These are phyloP conservation scores for Engystomops pustulosus DNA, from an alignment of 2,113 vertebrate species.

Conservation along the genomic window DNA sequence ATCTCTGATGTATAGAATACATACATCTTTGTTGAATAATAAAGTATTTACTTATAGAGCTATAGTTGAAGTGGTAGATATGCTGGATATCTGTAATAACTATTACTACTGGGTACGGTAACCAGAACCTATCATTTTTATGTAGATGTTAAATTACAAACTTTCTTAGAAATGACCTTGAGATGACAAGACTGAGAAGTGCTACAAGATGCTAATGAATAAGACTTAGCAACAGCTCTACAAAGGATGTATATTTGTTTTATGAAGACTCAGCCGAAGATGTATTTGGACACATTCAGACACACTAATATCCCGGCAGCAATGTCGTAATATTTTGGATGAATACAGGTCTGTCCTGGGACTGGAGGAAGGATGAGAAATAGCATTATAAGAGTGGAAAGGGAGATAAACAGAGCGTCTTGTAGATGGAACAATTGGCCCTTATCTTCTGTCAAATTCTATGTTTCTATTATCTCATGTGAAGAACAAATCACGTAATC, in stretches of 20 bases:
- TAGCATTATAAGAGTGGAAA: neutral
- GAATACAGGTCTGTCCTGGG: neutral
- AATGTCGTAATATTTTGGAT: neutral
- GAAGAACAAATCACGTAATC: slow-evolving; percentile 4
- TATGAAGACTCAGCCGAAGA: neutral
- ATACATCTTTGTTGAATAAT: no score
- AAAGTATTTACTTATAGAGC: no score
- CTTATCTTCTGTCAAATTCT: slow-evolving; percentile 42
- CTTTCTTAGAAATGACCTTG: no score
- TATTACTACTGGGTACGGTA: no score
- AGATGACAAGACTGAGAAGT: neutral
- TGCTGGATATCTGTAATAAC: no score
- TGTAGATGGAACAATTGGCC: slow-evolving; percentile 6
- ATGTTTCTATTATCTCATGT: slow-evolving; percentile 37
- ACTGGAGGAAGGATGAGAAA: slow-evolving; percentile 13
- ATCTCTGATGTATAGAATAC: no score
- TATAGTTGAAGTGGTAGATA: no score
- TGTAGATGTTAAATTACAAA: no score
- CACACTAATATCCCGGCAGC: neutral
- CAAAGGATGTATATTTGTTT: neutral
- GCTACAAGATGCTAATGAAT: neutral
- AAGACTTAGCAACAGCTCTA: neutral
- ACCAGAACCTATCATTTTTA: no score
- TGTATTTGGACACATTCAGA: neutral
- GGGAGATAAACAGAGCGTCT: slow-evolving; percentile 11